Base-by-base conservation (phyloP, 2,797 vertebrate species). In the Lagocephalus sceleratus region DNA sequence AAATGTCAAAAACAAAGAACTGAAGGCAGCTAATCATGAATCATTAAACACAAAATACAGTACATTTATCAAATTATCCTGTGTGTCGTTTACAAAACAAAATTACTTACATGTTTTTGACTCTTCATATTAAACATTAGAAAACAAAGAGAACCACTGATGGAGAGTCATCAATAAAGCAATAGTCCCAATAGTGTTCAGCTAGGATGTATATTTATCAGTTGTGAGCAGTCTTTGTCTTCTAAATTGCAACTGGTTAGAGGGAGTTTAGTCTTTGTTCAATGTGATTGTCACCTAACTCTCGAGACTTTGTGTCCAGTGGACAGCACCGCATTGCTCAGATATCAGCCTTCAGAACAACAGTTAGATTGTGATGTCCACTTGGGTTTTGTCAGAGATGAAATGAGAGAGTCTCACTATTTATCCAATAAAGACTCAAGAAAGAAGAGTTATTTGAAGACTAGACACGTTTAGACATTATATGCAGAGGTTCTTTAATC, bases 391-490 rank as follows among this genome's bases (percentile, higher is more conserved):
- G 57, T 68, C 19, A 54, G 61, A 68, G 47, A 71, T 64, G 68
- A 63, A 74, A 82, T 59, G 44, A 73, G 57, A 71, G 46, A 60
- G 51, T 42, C 55, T 65, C 60, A 63, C 60, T 62, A 78, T 58
- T 60, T 52, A 60, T 83, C 66, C 78, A 63, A 86, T 81, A 68
- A 66, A 81, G 65, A 77, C 74, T 60, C 51, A 78, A 66, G 79
- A 81, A 85, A 78, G 71, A 73, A 81, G 54, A 67, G 49, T 47
- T 76, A 63, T 87, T 86, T 85, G 66, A 81, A 86, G 80, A 85
- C 75, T 57, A 63, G 52, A 63, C 61, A 79, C 81, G 84, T 79
- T 86, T 74, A 85, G 76, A 85, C 76, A 72, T 73, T 79, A 84
- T 82, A 83, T 80, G 82, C 68, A 85, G 67, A 47, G 65, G 51